These are phyloP conservation scores for Anas bernieri DNA, from an alignment of 2,797 vertebrate species.

Conservation along the genomic window DNA sequence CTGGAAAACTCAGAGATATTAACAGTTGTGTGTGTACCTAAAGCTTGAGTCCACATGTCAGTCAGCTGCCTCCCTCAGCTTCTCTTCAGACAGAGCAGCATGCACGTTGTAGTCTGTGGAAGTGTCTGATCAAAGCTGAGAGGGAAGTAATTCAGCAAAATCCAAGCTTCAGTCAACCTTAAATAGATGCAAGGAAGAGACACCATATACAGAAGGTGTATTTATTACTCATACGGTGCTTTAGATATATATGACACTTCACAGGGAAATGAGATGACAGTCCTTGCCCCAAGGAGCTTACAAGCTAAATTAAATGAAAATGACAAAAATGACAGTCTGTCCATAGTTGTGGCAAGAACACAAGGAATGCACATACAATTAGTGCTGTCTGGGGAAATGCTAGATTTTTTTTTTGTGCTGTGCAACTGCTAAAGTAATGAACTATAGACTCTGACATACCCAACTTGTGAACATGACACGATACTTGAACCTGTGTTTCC, in stretches of 20 bases:
- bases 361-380: background rate
- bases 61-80: background rate
- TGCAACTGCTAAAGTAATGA: background rate
- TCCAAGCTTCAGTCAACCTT: background rate
- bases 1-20: background rate
- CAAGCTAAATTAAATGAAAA: background rate
- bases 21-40: fast-evolving
- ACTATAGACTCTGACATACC: background rate
- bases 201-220: background rate
- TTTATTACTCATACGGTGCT: constrained; percentile 19
- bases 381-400: background rate
- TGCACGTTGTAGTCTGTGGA: fast-evolving
- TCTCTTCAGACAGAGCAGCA: background rate
- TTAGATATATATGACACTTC: background rate
- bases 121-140: background rate
- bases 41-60: fast-evolving
- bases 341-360: background rate
- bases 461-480: background rate
- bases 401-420: background rate
- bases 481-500: background rate
- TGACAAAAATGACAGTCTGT: background rate
- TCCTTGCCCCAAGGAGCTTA: background rate
- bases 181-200: background rate
- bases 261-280: background rate
- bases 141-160: background rate